Evolutionary conservation across 2,797 vertebrate species (phyloP), one percentile per base, ranked within the genome.

Genomic region (Lepilemur ruficaudatus): DNA sequence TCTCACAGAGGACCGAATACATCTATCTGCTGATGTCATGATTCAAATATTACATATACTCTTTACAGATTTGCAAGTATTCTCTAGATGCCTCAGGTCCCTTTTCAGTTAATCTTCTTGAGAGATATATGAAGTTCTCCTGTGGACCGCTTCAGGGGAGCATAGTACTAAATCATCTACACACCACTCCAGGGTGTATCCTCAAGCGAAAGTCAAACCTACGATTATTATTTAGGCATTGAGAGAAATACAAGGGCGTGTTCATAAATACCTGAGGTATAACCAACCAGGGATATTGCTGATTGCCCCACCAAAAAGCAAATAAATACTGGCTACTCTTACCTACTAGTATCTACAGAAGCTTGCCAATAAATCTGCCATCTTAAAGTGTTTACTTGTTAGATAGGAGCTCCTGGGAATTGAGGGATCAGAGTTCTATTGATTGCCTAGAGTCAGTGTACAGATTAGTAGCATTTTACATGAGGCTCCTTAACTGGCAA

Each of bases 401-500:
- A 25, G 78, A 28, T 67, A 85, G 46, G 35, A 55, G 67, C 63
- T 73, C 43, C 4, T 10, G 50, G 57, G 76, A 82, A 85, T 75
- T 35, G 38, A 55, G 57, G 30, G 12, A 20, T 67, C 13, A 69
- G 11, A 46, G 30, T 52, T 88, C 28, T 72, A 50, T 90, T 41
- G 89, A 92, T 82, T 72, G 23, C 18, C 46, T 23, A 43, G 23
- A 63, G 48, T 38, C 28, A 13, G 41, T 97, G 38, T 70, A 50
- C 23, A 72, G 80, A 78, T 90, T 89, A 92, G 41, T 30, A 82
- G 46, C 38, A 30, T 92, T 85, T 95, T 86, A n/a, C 43, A 52
- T 78, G 73, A 91, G 72, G 50, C 22, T 69, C 8, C 35, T 88
- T 88, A 92, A 67, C 38, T 82, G 61, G 55, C 32, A 84, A 4